phyloP scores from a whole-genome alignment of 2,113 vertebrate species.

The Fulmarus glacialis region DNA sequence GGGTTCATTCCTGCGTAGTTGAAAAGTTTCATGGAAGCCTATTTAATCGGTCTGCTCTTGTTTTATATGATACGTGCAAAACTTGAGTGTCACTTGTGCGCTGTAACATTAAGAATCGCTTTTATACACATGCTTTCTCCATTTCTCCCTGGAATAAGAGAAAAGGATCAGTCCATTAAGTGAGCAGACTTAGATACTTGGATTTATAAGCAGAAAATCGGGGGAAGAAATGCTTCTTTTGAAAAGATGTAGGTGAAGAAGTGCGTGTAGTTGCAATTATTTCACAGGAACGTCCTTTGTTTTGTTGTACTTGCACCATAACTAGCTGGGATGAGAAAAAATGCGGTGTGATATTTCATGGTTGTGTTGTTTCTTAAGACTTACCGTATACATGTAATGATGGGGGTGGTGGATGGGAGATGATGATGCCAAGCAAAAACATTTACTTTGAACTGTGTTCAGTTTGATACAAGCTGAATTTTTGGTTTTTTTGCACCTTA shows the following conservation, averaged over 20 bases:
- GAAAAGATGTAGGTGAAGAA: not conserved
- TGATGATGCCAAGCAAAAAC: not conserved
- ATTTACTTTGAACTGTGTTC: not conserved
- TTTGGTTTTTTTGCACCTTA: not conserved
- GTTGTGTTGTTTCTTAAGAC: not conserved
- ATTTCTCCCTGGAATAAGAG: not conserved
- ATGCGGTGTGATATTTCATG: not conserved
- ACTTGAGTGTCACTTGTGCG: rapidly evolving
- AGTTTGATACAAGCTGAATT: not conserved
- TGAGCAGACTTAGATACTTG: not conserved
- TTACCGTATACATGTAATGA: rapidly evolving
- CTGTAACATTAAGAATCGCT: not conserved
- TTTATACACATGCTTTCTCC: rapidly evolving
- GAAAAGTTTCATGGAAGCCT: not conserved
- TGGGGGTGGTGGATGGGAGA: not conserved
- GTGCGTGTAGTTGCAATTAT: not conserved
- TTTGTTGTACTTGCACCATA: not conserved
- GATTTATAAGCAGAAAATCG: not conserved
- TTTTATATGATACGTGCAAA: not conserved
- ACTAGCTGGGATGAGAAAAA: not conserved
- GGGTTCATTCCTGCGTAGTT: not conserved
- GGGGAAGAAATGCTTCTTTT: not conserved
- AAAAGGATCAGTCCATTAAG: not conserved
- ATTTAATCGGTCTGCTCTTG: not conserved
- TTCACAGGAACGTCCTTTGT: rapidly evolving